phyloP scores from a whole-genome alignment of 92 coral and sea anemone species.

The Porites cylindrica region DNA sequence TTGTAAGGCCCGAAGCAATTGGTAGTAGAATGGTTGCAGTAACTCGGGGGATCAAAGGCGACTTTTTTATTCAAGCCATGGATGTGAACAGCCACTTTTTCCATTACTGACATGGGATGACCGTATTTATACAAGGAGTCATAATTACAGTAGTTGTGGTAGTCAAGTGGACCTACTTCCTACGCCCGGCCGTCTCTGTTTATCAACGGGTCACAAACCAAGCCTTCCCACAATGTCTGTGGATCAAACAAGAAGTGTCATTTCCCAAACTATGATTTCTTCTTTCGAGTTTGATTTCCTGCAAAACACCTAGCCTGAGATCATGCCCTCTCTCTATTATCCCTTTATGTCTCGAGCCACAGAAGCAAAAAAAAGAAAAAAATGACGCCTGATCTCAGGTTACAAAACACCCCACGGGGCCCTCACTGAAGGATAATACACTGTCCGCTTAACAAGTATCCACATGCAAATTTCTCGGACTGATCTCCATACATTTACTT shows the following conservation, averaged over 20 bases:
- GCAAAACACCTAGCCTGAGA: too few relatives aligned
- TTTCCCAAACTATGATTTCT: too few relatives aligned
- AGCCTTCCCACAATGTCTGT: slow-evolving; percentile 12
- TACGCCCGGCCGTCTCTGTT: slow-evolving; percentile 17
- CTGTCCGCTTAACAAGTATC: too few relatives aligned
- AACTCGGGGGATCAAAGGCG: slow-evolving; percentile 72
- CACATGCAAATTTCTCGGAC: too few relatives aligned
- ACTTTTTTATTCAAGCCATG: slow-evolving; percentile 74
- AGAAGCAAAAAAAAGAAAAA: too few relatives aligned
- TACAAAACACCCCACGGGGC: too few relatives aligned
- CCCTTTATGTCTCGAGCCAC: too few relatives aligned
- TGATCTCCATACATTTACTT: too few relatives aligned
- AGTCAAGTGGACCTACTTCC: slow-evolving; percentile 9
- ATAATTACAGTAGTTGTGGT: not conserved
- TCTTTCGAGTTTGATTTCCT: too few relatives aligned
- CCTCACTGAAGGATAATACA: too few relatives aligned
- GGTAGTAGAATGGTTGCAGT: slow-evolving; percentile 67
- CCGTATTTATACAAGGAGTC: not conserved
- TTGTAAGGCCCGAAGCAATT: slow-evolving; percentile 70
- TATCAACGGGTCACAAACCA: not conserved
- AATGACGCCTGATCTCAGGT: too few relatives aligned
- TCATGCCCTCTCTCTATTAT: too few relatives aligned
- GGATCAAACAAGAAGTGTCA: not conserved
- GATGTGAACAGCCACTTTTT: slow-evolving; percentile 16
- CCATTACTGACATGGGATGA: not conserved